Evolutionary conservation across 2,113 vertebrate genomes (phyloP).

Genomic region (Neotragus moschatus): DNA sequence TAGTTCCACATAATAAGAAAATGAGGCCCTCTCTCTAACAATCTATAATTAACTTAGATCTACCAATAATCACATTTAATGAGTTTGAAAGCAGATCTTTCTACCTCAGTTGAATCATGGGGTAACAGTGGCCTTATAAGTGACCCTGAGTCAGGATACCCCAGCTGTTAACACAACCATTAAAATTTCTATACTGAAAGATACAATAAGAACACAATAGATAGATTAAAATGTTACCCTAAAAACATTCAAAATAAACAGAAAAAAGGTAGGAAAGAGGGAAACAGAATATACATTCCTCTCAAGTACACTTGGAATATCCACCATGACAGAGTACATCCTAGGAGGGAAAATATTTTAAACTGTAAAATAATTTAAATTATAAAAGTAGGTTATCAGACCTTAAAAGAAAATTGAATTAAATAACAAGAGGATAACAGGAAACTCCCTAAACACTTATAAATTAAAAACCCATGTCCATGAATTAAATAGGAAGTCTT

Average conservation of each 20-base stretch:
- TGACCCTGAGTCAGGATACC: not conserved
- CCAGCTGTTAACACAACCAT: not conserved
- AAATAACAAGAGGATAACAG: not conserved
- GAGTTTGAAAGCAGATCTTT: not conserved
- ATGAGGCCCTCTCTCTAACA: not conserved
- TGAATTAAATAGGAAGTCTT: not conserved
- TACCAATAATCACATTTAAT: not conserved
- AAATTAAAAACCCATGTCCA: not conserved
- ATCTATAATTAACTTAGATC: not conserved
- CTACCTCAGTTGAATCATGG: not conserved
- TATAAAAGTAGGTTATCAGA: not conserved
- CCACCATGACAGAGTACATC: not conserved
- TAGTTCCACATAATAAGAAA: not conserved
- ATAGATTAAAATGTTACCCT: not conserved
- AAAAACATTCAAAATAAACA: not conserved
- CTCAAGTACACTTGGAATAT: not conserved
- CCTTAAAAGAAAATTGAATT: not conserved
- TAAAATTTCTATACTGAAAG: not conserved
- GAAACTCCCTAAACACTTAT: not conserved
- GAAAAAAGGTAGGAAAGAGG: not conserved
- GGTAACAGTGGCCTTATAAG: not conserved
- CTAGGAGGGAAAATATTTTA: not conserved
- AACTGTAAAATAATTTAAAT: not conserved
- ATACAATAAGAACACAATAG: not conserved
- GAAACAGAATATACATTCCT: not conserved